Evolutionary conservation across 2,888 invertebrate genomes (phyloP).

Genomic region (Eilema depressum): DNA sequence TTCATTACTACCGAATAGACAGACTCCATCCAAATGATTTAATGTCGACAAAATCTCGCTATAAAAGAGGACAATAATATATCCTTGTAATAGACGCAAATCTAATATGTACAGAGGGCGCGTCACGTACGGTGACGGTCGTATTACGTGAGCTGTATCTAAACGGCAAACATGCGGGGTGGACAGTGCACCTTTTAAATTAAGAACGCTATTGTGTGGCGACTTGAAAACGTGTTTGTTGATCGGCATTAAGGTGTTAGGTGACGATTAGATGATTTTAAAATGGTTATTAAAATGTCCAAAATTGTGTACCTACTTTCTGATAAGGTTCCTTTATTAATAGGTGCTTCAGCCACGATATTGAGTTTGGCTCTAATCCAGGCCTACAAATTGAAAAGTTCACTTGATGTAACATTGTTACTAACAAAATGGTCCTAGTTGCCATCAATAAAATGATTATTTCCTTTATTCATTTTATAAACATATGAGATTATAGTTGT

Average conservation of each 20-base stretch:
- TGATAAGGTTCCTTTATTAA: no score
- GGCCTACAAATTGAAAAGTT: no score
- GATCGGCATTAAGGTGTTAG: not conserved
- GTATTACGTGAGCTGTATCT: slow-evolving; percentile 44
- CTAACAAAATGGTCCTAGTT: no score
- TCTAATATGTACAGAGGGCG: slow-evolving; percentile 49
- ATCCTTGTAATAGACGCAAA: slow-evolving; percentile 45
- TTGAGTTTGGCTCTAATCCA: no score
- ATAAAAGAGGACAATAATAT: slow-evolving; percentile 35
- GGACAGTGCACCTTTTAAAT: slow-evolving; percentile 26
- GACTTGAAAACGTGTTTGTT: slow-evolving; percentile 6
- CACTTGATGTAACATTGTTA: no score
- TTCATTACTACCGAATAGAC: slow-evolving; percentile 11
- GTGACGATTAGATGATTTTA: not conserved
- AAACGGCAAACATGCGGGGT: slow-evolving; percentile 27
- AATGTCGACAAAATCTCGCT: slow-evolving; percentile 33
- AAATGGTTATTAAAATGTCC: not conserved
- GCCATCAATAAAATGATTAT: no score
- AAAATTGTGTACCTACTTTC: no score
- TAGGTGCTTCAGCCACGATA: no score
- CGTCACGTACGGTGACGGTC: slow-evolving; percentile 46
- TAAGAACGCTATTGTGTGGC: slow-evolving; percentile 12
- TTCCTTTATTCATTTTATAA: no score
- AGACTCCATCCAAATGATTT: slow-evolving; percentile 35
- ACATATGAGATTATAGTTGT: no score